phyloP scores from a whole-genome alignment of 2,797 vertebrate species.

The Synaphobranchus kaupii region DNA sequence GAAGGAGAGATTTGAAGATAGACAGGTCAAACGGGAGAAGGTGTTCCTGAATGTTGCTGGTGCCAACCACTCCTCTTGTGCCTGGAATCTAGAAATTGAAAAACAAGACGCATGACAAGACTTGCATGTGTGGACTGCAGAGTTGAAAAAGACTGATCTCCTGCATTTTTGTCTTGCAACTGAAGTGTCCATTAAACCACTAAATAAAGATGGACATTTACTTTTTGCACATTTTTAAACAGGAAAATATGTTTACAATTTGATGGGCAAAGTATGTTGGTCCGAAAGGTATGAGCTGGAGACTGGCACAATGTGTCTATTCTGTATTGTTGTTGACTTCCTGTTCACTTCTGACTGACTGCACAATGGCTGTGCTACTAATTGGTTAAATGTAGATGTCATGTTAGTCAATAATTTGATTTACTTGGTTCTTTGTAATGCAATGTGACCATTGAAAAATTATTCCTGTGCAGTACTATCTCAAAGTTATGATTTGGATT shows the following conservation, averaged over 20 bases:
- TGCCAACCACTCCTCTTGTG: conserved; percentile 83
- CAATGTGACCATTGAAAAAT: neutral
- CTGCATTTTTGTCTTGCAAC: neutral
- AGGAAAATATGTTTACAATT: neutral
- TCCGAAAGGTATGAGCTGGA: neutral
- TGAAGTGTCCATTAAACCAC: neutral
- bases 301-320: neutral
- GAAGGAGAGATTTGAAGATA: conserved; percentile 91
- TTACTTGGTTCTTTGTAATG: neutral
- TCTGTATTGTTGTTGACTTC: neutral
- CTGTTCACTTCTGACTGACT: neutral
- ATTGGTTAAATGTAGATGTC: neutral
- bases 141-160: neutral
- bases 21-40: conserved; percentile 89
- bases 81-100: conserved; percentile 79
- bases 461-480: neutral
- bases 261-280: neutral
- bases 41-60: conserved; percentile 92
- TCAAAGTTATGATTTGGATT: neutral
- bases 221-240: neutral
- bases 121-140: neutral
- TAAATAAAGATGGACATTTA: neutral
- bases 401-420: neutral
- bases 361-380: neutral
- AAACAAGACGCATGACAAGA: neutral